These are phyloP conservation scores for Syndactyla subalaris DNA, from an alignment of 2,797 vertebrate genomes.

Conservation along the genomic window DNA sequence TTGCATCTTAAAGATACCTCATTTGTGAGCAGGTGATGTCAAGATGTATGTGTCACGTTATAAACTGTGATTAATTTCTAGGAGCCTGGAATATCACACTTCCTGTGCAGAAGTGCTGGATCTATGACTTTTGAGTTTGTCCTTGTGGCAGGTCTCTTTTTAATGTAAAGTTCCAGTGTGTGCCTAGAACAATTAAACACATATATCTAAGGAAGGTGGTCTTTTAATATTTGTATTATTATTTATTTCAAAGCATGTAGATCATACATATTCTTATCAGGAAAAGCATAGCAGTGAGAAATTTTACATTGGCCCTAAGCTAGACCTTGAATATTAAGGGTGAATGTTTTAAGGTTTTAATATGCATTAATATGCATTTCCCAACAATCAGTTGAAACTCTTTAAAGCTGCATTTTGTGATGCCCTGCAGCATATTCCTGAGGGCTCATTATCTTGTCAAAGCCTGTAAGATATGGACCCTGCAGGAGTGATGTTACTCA, in stretches of 20 bases:
- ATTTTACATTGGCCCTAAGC: background rate
- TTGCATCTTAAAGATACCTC: background rate
- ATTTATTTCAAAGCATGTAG: slow-evolving; percentile 11
- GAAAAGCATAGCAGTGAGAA: background rate
- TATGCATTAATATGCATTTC: slow-evolving; percentile 34
- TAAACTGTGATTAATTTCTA: background rate
- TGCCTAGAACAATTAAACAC: background rate
- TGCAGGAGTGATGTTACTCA: slow-evolving; percentile 50
- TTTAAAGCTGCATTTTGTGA: slow-evolving; percentile 41
- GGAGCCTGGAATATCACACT: background rate
- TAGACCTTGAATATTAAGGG: background rate
- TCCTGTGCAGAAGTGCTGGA: background rate
- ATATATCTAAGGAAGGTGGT: background rate
- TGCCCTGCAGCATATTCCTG: slow-evolving; percentile 49
- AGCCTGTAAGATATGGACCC: slow-evolving; percentile 30
- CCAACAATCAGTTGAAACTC: slow-evolving; percentile 30
- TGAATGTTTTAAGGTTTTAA: slow-evolving; percentile 17
- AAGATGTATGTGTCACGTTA: background rate
- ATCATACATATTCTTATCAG: background rate
- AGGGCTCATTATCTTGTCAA: slow-evolving; percentile 67
- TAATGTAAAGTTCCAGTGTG: background rate
- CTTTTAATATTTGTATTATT: background rate
- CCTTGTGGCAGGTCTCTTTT: background rate
- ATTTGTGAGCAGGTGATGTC: background rate
- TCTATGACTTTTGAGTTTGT: background rate